Percentiles rank a stretch among this genome's conserved stretches.
phyloP scores from a whole-genome alignment of 2,113 vertebrate species.

The Paedocypris sp. region DNA sequence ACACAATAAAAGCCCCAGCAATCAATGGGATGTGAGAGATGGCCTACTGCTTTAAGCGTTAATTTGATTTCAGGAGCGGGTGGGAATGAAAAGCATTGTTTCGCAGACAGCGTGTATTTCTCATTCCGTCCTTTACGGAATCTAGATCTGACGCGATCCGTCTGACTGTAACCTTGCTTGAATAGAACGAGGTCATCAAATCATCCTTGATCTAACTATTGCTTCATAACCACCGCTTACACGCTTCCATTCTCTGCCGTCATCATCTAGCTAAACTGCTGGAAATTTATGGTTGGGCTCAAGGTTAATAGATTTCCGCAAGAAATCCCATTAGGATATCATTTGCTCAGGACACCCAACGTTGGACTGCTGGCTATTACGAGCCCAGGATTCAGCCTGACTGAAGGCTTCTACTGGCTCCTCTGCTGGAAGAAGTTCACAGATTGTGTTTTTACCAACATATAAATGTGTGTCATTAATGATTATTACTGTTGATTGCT shows the following conservation, averaged over 20 bases:
- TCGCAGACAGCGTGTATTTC: background rate
- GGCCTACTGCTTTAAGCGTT: background rate
- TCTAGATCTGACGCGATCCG: background rate
- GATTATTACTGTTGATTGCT: no score
- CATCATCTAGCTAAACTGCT: conserved; percentile 25
- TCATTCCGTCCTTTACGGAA: background rate
- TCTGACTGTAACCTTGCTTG: conserved; percentile 13
- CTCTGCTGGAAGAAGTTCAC: no score
- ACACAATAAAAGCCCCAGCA: background rate
- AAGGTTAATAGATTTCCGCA: conserved; percentile 28
- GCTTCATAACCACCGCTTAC: background rate
- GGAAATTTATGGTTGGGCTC: conserved; percentile 17
- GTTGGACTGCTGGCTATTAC: conserved; percentile 7
- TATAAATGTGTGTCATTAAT: no score
- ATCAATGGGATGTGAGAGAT: background rate
- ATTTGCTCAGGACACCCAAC: conserved; percentile 21
- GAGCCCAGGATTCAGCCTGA: conserved; percentile 7
- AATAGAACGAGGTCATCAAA: conserved; percentile 16
- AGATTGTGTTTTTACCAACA: background rate
- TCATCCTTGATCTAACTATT: conserved; percentile 13
- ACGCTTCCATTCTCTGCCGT: background rate
- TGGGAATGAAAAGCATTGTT: background rate
- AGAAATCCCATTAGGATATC: conserved; percentile 25
- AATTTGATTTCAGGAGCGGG: background rate
- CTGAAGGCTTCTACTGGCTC: background rate